phyloP scores from a whole-genome alignment of 2,113 vertebrate genomes.

The Stigmatopora nigra region DNA sequence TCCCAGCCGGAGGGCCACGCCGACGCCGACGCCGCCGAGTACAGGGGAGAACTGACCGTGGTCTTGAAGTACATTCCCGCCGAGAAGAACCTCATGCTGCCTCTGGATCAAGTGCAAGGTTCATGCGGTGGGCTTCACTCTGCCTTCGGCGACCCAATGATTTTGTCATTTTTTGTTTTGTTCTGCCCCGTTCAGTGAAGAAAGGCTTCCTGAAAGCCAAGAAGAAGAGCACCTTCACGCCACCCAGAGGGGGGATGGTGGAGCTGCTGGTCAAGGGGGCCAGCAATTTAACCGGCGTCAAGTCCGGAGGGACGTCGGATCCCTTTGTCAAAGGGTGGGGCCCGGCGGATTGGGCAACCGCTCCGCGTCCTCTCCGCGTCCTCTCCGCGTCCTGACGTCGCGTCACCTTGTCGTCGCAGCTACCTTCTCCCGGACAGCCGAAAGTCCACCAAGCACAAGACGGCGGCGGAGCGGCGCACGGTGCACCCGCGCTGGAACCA shows the following conservation, averaged over 20 bases:
- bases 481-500: slow-evolving; percentile 96
- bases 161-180: too few species aligned
- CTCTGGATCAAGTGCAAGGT: slow-evolving; percentile 84
- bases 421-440: slow-evolving; percentile 91
- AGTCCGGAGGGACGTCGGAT: slow-evolving; percentile 89
- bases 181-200: slow-evolving; percentile 69
- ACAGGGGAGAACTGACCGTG: slow-evolving; percentile 91
- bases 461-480: slow-evolving; percentile 79
- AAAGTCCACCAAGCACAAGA: slow-evolving; percentile 97
- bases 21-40: slow-evolving; percentile 80
- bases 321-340: slow-evolving; percentile 93
- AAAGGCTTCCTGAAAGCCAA: slow-evolving; percentile 81
- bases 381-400: neutral
- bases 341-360: neutral
- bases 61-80: slow-evolving; percentile 86
- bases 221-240: slow-evolving; percentile 69
- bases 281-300: slow-evolving; percentile 91
- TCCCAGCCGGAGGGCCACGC: slow-evolving; percentile 71
- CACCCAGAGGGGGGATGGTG: slow-evolving; percentile 83
- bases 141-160: too few species aligned
- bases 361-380: neutral
- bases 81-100: slow-evolving; percentile 78
- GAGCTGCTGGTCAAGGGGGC: slow-evolving; percentile 94
- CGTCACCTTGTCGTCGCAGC: slow-evolving; percentile 48
- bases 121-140: slow-evolving; percentile 6